Evolutionary conservation across 64 coral and sea anemone genomes (phyloP).

Genomic region (Dendronephthya gigantea): DNA sequence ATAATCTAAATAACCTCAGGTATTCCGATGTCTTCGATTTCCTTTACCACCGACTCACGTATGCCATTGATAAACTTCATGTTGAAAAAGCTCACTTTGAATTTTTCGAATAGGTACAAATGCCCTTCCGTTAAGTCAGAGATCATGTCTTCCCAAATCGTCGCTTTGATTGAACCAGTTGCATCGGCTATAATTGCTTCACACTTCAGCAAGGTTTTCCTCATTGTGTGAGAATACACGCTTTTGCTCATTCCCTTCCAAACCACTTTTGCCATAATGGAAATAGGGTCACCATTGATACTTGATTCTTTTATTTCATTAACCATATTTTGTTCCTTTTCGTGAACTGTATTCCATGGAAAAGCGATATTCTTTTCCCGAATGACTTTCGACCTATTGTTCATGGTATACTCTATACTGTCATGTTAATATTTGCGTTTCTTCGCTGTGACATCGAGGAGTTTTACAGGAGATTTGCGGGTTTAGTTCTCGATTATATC

Average conservation of each 20-base stretch:
- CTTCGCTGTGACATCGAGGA: conserved; percentile 27
- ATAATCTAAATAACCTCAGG: too few relatives aligned
- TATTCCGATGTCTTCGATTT: neutral
- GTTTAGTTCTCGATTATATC: conserved; percentile 13
- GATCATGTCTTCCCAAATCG: neutral
- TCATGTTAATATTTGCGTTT: conserved; percentile 10
- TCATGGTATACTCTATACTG: neutral
- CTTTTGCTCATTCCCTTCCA: neutral
- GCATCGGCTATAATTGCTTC: neutral
- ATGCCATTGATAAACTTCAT: neutral
- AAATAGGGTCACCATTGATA: neutral
- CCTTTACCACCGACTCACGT: neutral
- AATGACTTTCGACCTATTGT: neutral
- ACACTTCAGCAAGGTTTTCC: neutral
- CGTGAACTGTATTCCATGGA: neutral
- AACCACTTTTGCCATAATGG: neutral
- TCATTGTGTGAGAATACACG: neutral
- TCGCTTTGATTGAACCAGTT: neutral
- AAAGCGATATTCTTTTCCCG: neutral
- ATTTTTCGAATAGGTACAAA: neutral
- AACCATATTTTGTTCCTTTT: neutral
- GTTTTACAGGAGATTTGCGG: conserved; percentile 8
- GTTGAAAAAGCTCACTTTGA: neutral
- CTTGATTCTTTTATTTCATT: neutral
- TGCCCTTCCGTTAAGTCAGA: neutral